These are phyloP conservation scores for Hippasteria phrygiana DNA, from an alignment of 53 echinoderm and acorn worm species.

Conservation along the genomic window DNA sequence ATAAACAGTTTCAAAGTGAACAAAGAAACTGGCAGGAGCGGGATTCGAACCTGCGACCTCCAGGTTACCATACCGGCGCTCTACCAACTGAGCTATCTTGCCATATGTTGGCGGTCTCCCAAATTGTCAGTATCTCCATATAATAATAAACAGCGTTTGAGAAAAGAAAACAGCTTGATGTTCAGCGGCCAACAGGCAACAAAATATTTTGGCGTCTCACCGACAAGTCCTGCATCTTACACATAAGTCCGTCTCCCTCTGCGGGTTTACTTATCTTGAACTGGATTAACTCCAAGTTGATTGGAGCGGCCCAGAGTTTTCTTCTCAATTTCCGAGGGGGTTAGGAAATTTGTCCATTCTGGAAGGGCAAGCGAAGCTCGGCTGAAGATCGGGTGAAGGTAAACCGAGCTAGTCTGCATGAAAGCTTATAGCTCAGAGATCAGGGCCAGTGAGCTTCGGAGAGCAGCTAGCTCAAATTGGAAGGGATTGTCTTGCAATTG, in stretches of 20 bases:
- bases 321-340: not conserved
- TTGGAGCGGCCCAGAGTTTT: conserved; percentile 10
- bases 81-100: no score
- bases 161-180: no score
- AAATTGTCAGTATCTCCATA: no score
- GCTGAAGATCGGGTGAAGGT: conserved; percentile 19
- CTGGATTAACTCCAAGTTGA: conserved; percentile 34
- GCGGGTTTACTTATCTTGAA: conserved; percentile 24
- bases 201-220: not conserved
- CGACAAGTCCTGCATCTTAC: not conserved
- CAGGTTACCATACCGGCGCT: no score
- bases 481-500: conserved; percentile 42
- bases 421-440: conserved; percentile 38
- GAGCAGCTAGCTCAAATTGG: conserved; percentile 24
- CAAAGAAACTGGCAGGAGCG: no score
- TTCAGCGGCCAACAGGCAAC: not conserved
- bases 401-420: conserved; percentile 4
- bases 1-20: no score
- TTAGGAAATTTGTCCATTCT: not conserved
- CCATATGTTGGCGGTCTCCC: no score
- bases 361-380: not conserved
- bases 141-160: no score
- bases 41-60: no score
- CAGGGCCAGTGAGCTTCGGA: conserved; percentile 13
- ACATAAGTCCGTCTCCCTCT: not conserved